Base-by-base conservation (phyloP, 2,888 invertebrate genomes). In the Lasioglossum villosulum region DNA sequence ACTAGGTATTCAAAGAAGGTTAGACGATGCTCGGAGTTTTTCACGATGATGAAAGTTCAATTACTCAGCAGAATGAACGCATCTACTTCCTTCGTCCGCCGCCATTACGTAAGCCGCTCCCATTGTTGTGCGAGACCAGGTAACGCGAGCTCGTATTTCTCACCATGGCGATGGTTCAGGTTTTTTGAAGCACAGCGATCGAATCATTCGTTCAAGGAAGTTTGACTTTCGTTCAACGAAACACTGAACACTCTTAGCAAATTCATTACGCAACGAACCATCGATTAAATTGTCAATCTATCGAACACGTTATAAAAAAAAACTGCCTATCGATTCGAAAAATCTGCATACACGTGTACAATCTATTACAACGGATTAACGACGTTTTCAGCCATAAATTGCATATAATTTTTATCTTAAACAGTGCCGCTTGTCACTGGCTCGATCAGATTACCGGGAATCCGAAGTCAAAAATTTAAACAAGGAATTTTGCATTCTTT, bases 101-200 rank as follows among this genome's bases (percentile, higher is more conserved):
- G 37, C 5, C 23, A 66, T 78, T 78, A 27, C 72, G 63, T 56
- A 84, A 83, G 23, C 12, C 10, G 6, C 19, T 27, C 52, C 68
- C 34, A 56, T 84, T 72, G 34, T 71, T 19, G 42, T 34, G 6
- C 10, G 77, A 34, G 63, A 68, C 42, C 45, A 19, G 42, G 66
- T 84, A 74, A 78, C 52, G 48, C 77, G 23, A 30, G 52, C 42
- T 82, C 63, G 63, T 27, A 63, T 63, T 78, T 63, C 77, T 59
- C 59, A 42, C 27, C 34, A 34, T 48, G 39, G n/a, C 52, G 45
- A 78, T 74, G 48, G 34, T 34, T 19, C 5, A 27, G 27, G 16
- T 30, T 83, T 66, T 52, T 52, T 37, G 45, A 42, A 75, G 37
- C 45, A 73, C 30, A 6, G 27, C n/a, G 27, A n/a, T 1, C 34